Evolutionary conservation across 64 coral and sea anemone genomes (phyloP).

Genomic region (Stylophora pistillata): DNA sequence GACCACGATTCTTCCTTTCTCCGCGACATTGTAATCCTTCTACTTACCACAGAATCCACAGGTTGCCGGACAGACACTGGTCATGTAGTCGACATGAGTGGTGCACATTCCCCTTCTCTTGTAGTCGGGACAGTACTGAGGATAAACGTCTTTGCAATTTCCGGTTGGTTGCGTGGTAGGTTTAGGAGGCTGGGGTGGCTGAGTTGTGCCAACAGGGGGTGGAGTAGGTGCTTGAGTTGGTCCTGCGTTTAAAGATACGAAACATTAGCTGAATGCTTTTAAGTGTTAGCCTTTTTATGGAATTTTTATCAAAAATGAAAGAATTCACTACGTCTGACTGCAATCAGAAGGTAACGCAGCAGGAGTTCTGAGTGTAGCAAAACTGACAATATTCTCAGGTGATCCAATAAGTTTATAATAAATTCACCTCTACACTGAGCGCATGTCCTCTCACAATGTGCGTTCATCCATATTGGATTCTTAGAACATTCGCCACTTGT

Average conservation of each 20-base stretch:
- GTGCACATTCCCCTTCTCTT: slow-evolving; percentile 40
- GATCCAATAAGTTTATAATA: not conserved
- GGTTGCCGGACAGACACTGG: slow-evolving; percentile 31
- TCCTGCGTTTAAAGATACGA: not conserved
- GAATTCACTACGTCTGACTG: too few relatives aligned
- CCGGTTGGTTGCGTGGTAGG: slow-evolving; percentile 14
- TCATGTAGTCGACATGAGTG: slow-evolving; percentile 41
- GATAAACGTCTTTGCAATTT: slow-evolving; percentile 82
- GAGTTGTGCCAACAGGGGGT: not conserved
- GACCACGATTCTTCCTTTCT: too few relatives aligned
- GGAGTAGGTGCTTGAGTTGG: slow-evolving; percentile 11
- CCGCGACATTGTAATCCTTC: too few relatives aligned
- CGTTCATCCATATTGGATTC: slow-evolving; percentile 83
- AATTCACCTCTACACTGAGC: slow-evolving; percentile 14
- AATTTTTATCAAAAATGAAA: not conserved
- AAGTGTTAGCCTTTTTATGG: not conserved
- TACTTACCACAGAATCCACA: slow-evolving; percentile 37
- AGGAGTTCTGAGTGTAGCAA: too few relatives aligned
- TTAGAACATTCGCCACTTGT: slow-evolving; percentile 52
- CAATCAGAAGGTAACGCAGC: too few relatives aligned
- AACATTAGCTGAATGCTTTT: not conserved
- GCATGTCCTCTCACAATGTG: slow-evolving; percentile 71
- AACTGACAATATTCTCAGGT: too few relatives aligned
- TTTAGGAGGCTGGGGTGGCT: slow-evolving; percentile 6
- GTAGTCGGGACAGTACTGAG: slow-evolving; percentile 65